phyloP scores from a whole-genome alignment of 2,797 vertebrate genomes.

The Lycodopsis pacificus region DNA sequence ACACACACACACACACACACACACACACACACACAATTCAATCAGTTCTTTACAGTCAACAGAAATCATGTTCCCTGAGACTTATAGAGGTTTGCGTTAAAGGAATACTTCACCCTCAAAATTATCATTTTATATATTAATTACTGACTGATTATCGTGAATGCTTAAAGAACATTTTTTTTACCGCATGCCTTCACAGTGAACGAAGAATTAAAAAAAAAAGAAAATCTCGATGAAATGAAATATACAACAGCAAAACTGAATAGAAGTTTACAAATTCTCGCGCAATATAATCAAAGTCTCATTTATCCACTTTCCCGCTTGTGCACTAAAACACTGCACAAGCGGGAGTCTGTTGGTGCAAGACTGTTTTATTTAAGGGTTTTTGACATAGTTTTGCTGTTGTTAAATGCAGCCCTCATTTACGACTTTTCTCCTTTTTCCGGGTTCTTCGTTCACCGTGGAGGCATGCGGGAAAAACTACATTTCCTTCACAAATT shows the following conservation, averaged over 20 bases:
- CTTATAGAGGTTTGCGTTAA: neutral
- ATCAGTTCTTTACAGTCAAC: neutral
- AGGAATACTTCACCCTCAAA: neutral
- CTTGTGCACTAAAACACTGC: too few relatives aligned
- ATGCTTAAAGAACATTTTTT: neutral
- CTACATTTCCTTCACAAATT: neutral
- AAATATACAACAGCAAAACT: too few relatives aligned
- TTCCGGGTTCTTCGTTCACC: neutral
- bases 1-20: neutral
- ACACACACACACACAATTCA: conserved; percentile 3
- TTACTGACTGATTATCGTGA: neutral
- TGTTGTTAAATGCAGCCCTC: neutral
- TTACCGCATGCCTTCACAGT: neutral
- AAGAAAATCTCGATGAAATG: neutral
- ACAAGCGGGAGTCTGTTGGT: neutral
- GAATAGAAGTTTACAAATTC: too few relatives aligned
- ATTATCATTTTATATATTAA: neutral
- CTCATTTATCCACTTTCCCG: too few relatives aligned
- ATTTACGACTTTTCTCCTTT: neutral
- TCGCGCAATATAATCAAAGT: neutral
- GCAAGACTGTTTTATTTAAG: too few relatives aligned
- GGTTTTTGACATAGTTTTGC: neutral
- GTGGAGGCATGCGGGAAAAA: neutral
- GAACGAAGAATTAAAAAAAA: neutral
- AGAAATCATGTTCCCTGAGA: neutral